Conservation (phyloP, 2,113 vertebrate species). For the Nycticryphes semicollaris region DNA sequence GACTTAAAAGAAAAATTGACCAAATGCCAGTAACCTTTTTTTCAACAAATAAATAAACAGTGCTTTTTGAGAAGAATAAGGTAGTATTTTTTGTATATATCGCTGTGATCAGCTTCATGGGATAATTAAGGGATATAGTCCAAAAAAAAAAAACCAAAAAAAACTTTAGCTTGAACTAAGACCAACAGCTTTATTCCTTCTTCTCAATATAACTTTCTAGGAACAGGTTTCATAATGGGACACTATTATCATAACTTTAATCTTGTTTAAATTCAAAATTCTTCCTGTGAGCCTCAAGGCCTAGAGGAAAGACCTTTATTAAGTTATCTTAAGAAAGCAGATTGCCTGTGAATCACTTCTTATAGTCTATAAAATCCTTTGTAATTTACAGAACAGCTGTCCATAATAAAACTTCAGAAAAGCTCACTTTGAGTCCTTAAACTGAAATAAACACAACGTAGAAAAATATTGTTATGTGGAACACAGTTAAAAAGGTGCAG, state of each 20-base stretch:
- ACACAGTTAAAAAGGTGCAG: background rate
- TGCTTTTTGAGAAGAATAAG: background rate
- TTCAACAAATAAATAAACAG: background rate
- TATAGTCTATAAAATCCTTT: slow-evolving; percentile 66
- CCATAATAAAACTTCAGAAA: slow-evolving; percentile 63
- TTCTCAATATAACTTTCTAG: slow-evolving; percentile 35
- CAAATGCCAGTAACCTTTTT: background rate
- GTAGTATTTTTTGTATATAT: background rate
- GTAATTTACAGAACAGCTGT: slow-evolving; percentile 66
- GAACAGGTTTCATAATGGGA: slow-evolving; percentile 50
- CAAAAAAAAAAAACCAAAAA: background rate
- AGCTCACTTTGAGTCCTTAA: slow-evolving; percentile 52
- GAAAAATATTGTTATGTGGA: background rate
- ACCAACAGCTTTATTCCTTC: slow-evolving; percentile 7
- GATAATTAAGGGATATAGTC: background rate
- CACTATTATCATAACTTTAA: slow-evolving; percentile 67
- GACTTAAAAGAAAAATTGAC: background rate
- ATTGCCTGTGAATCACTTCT: slow-evolving; percentile 62
- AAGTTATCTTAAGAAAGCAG: slow-evolving; percentile 65
- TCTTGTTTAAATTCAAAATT: slow-evolving; percentile 72
- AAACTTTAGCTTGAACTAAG: background rate
- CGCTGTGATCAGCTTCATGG: background rate
- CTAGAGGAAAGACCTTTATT: slow-evolving; percentile 40
- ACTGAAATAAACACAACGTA: slow-evolving; percentile 36
- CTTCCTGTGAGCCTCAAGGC: slow-evolving; percentile 46